A percentile compares a stretch with the other conserved stretches of the same genome.
These are phyloP conservation scores for Callyntrura guangdongensis DNA, from an alignment of 2,888 invertebrate genomes.

Conservation along the genomic window DNA sequence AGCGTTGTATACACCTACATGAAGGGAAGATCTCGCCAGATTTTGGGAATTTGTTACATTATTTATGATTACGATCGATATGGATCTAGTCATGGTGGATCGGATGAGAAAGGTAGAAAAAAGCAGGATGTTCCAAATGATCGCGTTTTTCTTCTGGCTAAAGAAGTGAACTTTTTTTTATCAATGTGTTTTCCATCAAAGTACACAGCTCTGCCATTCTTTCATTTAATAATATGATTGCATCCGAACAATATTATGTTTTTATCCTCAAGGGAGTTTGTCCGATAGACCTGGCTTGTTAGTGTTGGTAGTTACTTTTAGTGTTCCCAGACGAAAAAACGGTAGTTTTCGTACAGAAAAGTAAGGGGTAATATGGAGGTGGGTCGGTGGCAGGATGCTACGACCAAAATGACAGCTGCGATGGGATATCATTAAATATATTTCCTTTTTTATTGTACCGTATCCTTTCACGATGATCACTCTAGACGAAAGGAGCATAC, in stretches of 20 bases:
- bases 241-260: conserved; percentile 48
- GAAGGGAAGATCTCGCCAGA: conserved; percentile 33
- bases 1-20: conserved; percentile 1
- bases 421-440: conserved; percentile 59
- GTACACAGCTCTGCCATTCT: conserved; percentile 33
- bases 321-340: neutral
- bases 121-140: conserved; percentile 69
- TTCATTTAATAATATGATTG: conserved; percentile 60
- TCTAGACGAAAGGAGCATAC: neutral
- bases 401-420: conserved; percentile 60
- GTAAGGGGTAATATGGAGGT: neutral
- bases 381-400: conserved; percentile 22
- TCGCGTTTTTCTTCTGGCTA: conserved; percentile 44
- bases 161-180: conserved; percentile 52
- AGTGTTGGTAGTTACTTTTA: conserved; percentile 24
- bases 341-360: conserved; percentile 11
- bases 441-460: conserved; percentile 50
- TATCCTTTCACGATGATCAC: conserved; percentile 31
- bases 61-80: conserved; percentile 79
- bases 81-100: conserved; percentile 41
- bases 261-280: conserved; percentile 53
- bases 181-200: conserved; percentile 15
- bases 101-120: conserved; percentile 31
- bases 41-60: conserved; percentile 52
- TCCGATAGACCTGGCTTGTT: conserved; percentile 46